These are phyloP conservation scores for Mobula hypostoma DNA, from an alignment of 2,113 vertebrate genomes.

Conservation along the genomic window DNA sequence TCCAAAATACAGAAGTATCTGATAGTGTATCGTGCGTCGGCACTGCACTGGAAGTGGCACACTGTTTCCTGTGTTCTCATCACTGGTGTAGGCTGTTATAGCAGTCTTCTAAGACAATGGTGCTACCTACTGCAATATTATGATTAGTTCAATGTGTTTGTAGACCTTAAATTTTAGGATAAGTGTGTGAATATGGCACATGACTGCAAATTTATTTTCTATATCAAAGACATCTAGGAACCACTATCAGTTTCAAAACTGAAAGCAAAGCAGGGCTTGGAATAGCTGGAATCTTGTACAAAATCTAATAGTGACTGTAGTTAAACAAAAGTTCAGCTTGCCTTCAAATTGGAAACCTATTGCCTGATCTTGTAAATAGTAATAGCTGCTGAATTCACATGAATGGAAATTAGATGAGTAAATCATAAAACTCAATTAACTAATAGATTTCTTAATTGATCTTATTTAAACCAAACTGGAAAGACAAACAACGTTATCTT, in stretches of 20 bases:
- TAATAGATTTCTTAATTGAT: not conserved
- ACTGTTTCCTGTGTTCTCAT: too few relatives aligned
- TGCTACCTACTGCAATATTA: not conserved
- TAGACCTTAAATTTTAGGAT: not conserved
- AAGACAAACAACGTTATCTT: constrained; percentile 10
- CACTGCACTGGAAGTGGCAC: too few relatives aligned
- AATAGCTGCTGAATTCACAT: not conserved
- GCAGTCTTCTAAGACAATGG: too few relatives aligned
- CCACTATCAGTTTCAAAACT: not conserved
- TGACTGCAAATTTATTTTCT: not conserved
- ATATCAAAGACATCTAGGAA: too few relatives aligned
- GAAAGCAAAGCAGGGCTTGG: not conserved
- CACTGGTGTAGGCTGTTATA: too few relatives aligned
- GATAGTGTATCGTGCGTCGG: too few relatives aligned
- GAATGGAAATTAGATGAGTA: not conserved
- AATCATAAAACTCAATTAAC: not conserved
- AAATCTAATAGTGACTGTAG: not conserved
- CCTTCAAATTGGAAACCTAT: not conserved
- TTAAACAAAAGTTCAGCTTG: not conserved
- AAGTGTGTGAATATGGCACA: not conserved
- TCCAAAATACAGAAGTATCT: too few relatives aligned
- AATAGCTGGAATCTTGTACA: too few relatives aligned
- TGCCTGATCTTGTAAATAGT: not conserved
- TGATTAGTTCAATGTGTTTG: not conserved
- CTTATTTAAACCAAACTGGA: not conserved